Conservation (phyloP, 2,797 vertebrate species). For the Lacerta bilineata region DNA sequence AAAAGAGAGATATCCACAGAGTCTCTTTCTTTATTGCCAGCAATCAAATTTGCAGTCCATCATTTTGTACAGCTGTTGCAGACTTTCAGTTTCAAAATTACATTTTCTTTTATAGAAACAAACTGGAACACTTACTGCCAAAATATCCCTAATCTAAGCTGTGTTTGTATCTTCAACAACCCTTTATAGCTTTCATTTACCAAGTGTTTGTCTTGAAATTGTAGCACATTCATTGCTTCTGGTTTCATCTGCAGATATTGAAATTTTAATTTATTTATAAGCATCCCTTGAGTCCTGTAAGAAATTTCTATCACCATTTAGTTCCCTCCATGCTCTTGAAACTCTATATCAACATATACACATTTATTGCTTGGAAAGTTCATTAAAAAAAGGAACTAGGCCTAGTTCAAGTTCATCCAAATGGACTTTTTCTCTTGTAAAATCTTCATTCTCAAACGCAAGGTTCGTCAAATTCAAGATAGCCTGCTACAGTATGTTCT, state of each 20-base stretch:
- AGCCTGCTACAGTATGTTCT: not conserved
- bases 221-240: not conserved
- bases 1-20: not conserved
- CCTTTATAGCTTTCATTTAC: conserved; percentile 23
- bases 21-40: accelerated
- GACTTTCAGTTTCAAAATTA: not conserved
- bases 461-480: not conserved
- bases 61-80: not conserved
- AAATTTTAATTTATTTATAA: conserved; percentile 41
- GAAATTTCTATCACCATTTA: not conserved
- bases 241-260: conserved; percentile 23
- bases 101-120: conserved; percentile 3
- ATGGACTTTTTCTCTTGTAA: too few species aligned
- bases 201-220: not conserved
- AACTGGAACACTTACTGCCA: not conserved
- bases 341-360: not conserved
- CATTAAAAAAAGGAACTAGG: too few species aligned
- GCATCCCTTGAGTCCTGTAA: conserved; percentile 13
- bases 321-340: not conserved
- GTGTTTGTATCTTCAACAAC: not conserved
- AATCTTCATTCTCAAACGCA: too few species aligned
- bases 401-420: too few species aligned
- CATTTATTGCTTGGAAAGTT: not conserved
- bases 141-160: not conserved
- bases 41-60: not conserved